Evolutionary conservation across 2,113 vertebrate species (phyloP), one percentile per base, ranked within the genome.

Genomic region (Mohoua ochrocephala): DNA sequence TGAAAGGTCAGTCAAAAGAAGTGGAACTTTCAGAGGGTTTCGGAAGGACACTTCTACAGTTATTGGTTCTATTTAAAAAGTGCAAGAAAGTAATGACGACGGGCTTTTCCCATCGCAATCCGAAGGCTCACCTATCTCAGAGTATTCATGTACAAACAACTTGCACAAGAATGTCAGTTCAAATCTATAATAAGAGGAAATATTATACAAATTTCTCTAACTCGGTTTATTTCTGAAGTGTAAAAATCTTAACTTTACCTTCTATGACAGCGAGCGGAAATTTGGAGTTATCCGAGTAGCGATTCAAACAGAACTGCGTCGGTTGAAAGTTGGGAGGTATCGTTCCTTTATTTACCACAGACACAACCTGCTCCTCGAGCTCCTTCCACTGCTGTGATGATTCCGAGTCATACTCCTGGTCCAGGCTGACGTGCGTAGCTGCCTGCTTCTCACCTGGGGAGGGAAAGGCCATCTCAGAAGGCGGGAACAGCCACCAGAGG

Each of bases 371-470:
- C 71, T 99, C 99, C 94, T 99, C 99, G 27, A 99, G 98, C 52
- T 99, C 98, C 77, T 97, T 97, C 99, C 99, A 99, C 85, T 99
- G 98, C 15, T 98, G 98, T 12, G 99, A 99, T n/a, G 98, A 98
- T 22, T 99, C 99, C 1, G 95, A 98, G 89, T 99, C 99, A 91
- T 98, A 99, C 87, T 99, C 99, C 95, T 99, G 99, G 96, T 99
- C 99, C 94, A 99, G 97, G 73, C 99, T 99, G 26, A 99, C 95
- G 0, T 99, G 99, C 0, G 99, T 99, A 60, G 99, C 99, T 44
- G 99, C 99, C 95, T 99, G 99, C 93, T 99, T 99, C 93, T 99
- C 99, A 59, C 99, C 99, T 99, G 89, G 13, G 33, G 78, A 1
- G 17, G 96, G 31, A 76, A 80, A 90, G 19, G 19, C 18, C 56